Evolutionary conservation across 2,888 invertebrate genomes (phyloP), one percentile per base, ranked within the genome.

Genomic region (Cephus nigrinus): DNA sequence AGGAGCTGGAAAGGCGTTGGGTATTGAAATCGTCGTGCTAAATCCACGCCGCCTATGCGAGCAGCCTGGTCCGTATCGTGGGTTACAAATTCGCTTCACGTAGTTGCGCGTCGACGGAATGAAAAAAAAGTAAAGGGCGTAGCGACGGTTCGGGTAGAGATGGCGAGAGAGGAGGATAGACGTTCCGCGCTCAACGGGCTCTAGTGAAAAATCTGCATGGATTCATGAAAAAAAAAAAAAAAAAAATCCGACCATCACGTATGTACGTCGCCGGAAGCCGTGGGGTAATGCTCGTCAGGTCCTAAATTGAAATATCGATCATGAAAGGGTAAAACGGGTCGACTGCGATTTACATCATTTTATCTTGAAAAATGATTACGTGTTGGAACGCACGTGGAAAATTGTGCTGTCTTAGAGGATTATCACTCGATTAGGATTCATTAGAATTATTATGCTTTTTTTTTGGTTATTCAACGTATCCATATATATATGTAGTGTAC

Each of bases 1-100:
- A 15, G 55, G 23, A 55, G 15, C 15, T 55, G 23, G 55, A 55
- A 55, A 23, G 55, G 55, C 23, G 55, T 55, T 23, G 55, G 55
- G 71, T 71, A 71, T 71, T 71, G 71, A 71, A 71, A 71, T 71
- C 71, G 31, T 55, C 55, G 55, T 55, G 23, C 55, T 55, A 55
- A 55, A 55, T 55, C 55, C 23, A 55, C 55, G 55, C 23, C 23
- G 55, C 23, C 55, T 55, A 23, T 55, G 34, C 31, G 31, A 35
- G 74, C 73, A 35, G 77, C 69, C 36, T n/a, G 68, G 72, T 34
- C 68, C 72, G 78, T 78, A 76, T 76, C 82, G 82, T 78, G 77
- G 79, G 84, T 88, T 88, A 86, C 85, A 88, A 88, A 90, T 90
- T 91, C 90, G 86, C 86, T 88, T 88, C 90, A 89, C 90, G 90